A percentile compares a stretch with the other conserved stretches of the same genome.
phyloP scores from a whole-genome alignment of 2,113 vertebrate genomes.

The Callorhinus ursinus region DNA sequence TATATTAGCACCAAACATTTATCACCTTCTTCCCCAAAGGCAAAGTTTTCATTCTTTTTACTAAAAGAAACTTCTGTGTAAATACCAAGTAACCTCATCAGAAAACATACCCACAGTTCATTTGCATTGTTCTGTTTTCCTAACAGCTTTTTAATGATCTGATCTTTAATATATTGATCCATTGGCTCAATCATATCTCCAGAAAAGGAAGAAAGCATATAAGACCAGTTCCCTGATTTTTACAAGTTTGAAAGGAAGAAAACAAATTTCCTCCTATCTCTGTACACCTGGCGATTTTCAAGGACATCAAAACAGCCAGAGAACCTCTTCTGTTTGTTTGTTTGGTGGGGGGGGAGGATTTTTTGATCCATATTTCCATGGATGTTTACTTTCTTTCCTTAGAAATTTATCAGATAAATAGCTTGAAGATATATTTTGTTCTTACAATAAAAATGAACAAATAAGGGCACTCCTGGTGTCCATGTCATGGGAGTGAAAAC shows the following conservation, averaged over 20 bases:
- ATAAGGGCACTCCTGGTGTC: no score
- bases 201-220: no score
- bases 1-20: no score
- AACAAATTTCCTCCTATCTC: neutral
- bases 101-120: neutral
- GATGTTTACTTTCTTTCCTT: neutral
- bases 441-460: neutral
- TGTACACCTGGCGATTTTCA: neutral
- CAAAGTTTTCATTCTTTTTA: no score
- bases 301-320: no score
- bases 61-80: neutral
- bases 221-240: neutral
- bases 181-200: neutral
- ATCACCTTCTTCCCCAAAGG: neutral
- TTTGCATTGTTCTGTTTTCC: neutral
- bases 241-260: neutral
- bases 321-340: neutral
- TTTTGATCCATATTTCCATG: neutral
- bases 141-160: neutral
- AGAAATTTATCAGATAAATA: neutral
- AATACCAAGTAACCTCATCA: neutral
- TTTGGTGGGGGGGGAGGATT: neutral
- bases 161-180: neutral
- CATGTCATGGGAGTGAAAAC: no score
- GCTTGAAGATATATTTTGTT: neutral